Conservation (phyloP, 2,797 vertebrate genomes). For the Lithobates pipiens region DNA sequence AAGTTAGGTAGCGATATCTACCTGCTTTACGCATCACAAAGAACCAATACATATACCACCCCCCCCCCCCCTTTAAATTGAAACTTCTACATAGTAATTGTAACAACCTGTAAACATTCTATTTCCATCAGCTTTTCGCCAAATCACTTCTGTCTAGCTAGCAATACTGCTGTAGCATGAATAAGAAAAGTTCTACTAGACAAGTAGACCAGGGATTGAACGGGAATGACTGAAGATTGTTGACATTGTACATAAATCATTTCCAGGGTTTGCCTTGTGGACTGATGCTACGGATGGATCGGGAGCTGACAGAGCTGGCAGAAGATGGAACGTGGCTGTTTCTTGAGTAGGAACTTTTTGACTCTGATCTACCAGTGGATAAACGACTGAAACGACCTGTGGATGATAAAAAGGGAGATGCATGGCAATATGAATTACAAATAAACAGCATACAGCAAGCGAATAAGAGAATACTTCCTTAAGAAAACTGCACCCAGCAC, state of each 20-base stretch:
- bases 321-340: constrained; percentile 71
- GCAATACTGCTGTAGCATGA: constrained; percentile 52
- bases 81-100: constrained; percentile 32
- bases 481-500: too few species aligned
- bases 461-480: too few species aligned
- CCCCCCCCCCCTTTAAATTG: neutral
- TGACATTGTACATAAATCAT: constrained; percentile 67
- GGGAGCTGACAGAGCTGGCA: constrained; percentile 63
- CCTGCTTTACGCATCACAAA: neutral
- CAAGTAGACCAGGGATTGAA: constrained; percentile 60
- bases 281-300: constrained; percentile 72
- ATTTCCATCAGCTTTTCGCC: neutral
- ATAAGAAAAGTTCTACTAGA: constrained; percentile 31
- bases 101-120: constrained; percentile 53
- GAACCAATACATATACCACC: neutral
- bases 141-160: constrained; percentile 28
- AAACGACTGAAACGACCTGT: constrained; percentile 81
- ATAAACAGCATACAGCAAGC: neutral
- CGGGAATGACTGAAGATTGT: constrained; percentile 65
- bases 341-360: constrained; percentile 69
- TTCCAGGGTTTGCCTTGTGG: constrained; percentile 85
- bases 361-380: constrained; percentile 71
- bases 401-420: constrained; percentile 20
- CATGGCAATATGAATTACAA: neutral
- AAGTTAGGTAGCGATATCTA: neutral